Conservation (phyloP, 2,113 vertebrate species). For the Megaleporinus macrocephalus region DNA sequence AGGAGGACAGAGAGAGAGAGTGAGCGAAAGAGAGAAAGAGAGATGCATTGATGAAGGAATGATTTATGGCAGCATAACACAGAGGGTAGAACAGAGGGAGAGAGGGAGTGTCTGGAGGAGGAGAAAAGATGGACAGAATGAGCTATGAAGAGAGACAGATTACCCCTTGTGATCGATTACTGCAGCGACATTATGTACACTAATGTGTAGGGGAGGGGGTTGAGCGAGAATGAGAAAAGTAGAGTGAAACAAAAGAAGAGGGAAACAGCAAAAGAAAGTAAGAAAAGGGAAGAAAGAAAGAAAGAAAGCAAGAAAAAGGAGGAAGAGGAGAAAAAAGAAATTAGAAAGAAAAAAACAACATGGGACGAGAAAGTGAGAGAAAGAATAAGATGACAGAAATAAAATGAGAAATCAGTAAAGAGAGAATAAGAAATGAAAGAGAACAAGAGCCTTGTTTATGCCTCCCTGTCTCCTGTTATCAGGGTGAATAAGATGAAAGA, state of each 20-base stretch:
- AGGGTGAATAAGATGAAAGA: slow-evolving; percentile 2
- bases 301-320: background rate
- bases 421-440: background rate
- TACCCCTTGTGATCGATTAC: slow-evolving; percentile 6
- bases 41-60: slow-evolving; percentile 1
- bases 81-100: background rate
- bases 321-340: background rate
- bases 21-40: background rate
- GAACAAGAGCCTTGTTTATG: no score
- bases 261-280: background rate
- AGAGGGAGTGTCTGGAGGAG: slow-evolving; percentile 19
- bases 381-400: no score
- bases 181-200: background rate
- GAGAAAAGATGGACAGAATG: slow-evolving; percentile 3
- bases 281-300: background rate
- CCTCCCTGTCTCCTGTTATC: no score
- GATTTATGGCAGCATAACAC: slow-evolving; percentile 6
- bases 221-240: background rate
- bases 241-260: background rate
- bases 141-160: slow-evolving; percentile 15
- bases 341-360: no score
- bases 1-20: background rate
- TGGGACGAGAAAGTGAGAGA: no score
- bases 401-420: no score
- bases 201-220: background rate